A percentile compares a stretch with the other conserved stretches of the same genome.
Evolutionary conservation across 2,888 invertebrate species (phyloP).

Genomic region (Pandemis corylana): DNA sequence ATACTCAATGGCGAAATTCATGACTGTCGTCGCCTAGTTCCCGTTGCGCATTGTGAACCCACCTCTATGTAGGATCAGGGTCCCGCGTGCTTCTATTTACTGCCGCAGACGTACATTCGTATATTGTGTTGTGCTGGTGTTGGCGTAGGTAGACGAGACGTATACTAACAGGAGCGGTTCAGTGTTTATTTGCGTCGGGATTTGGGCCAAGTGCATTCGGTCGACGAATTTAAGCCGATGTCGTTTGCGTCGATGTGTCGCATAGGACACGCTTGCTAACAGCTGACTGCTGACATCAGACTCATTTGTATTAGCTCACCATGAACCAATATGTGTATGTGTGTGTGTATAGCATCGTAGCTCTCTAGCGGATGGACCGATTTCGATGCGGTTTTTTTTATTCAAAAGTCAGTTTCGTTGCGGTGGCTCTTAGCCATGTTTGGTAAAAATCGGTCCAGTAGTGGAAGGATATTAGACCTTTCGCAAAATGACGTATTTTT

Average conservation of each 20-base stretch:
- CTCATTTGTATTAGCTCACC: not conserved
- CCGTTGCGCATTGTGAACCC: slow-evolving; percentile 52
- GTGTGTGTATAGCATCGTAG: too few species aligned
- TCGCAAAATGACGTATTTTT: too few species aligned
- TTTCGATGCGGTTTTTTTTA: too few species aligned
- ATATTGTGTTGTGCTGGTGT: slow-evolving; percentile 55
- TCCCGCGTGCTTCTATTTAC: slow-evolving; percentile 60
- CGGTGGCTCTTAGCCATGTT: too few species aligned
- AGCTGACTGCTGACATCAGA: slow-evolving; percentile 44
- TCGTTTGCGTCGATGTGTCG: slow-evolving; percentile 51
- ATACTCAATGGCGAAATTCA: slow-evolving; percentile 58
- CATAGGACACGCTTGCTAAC: slow-evolving; percentile 42
- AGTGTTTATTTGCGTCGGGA: slow-evolving; percentile 74
- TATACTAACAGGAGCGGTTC: slow-evolving; percentile 62
- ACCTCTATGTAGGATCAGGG: slow-evolving; percentile 50
- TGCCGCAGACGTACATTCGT: slow-evolving; percentile 59
- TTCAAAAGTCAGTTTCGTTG: too few species aligned
- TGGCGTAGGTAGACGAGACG: slow-evolving; percentile 34
- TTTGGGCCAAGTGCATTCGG: slow-evolving; percentile 79
- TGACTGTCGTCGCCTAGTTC: slow-evolving; percentile 61
- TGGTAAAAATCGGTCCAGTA: not conserved
- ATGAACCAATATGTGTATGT: not conserved
- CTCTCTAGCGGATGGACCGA: too few species aligned
- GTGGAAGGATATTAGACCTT: too few species aligned
- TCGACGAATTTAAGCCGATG: slow-evolving; percentile 64